Evolutionary conservation across 2,888 invertebrate genomes (phyloP).

Genomic region (Cataglyphis livida): DNA sequence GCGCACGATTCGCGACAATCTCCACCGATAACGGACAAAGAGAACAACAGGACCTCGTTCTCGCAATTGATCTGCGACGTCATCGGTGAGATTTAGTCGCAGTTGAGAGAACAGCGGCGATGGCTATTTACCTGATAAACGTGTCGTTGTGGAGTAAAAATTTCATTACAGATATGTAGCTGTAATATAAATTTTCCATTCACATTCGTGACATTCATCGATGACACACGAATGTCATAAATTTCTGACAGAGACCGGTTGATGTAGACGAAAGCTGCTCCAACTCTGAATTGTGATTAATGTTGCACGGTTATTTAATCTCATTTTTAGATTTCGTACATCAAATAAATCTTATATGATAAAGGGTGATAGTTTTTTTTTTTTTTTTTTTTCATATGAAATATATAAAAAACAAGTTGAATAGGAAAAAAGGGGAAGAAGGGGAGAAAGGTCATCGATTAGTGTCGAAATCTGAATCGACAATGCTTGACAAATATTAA

Average conservation of each 20-base stretch:
- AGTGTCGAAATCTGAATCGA: not conserved
- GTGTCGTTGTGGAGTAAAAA: constrained; percentile 36
- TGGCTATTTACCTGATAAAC: constrained; percentile 42
- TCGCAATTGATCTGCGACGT: constrained; percentile 44
- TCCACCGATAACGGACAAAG: constrained; percentile 28
- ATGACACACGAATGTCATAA: constrained; percentile 13
- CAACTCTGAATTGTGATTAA: constrained; percentile 23
- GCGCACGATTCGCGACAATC: constrained; percentile 35
- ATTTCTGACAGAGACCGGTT: not conserved
- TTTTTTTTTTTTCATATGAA: not conserved
- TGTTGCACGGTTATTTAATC: constrained; percentile 33
- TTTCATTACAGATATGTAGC: constrained; percentile 31
- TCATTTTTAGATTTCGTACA: not conserved
- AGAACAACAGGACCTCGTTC: constrained; percentile 10
- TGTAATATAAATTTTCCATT: constrained; percentile 18
- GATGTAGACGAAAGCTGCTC: constrained; percentile 9
- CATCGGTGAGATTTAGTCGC: constrained; percentile 43
- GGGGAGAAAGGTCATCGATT: not conserved
- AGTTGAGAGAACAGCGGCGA: constrained; percentile 24
- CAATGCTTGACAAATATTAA: not conserved
- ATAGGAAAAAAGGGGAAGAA: too few species aligned
- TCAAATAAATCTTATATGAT: not conserved
- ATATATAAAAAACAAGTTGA: not conserved
- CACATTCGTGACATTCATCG: constrained; percentile 16
- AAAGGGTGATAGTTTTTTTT: not conserved